Base-by-base conservation (phyloP, 1,140 invertebrate genomes). In the Diplogasteroides magnus region DNA sequence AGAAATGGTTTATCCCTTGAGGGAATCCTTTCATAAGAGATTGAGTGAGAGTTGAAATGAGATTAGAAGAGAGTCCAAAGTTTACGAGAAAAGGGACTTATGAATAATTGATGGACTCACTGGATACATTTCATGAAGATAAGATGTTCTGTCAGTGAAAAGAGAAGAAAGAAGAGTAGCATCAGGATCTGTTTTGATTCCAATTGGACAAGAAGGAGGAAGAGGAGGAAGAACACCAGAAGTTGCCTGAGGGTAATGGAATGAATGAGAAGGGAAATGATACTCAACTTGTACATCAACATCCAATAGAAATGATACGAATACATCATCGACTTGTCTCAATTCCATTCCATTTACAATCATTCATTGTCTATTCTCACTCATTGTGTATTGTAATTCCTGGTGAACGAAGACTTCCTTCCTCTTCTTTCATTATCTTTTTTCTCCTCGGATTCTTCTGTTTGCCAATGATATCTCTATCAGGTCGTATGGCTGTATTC, bases 401-500 rank as follows among this genome's bases (percentile, higher is more conserved):
- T 48, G 19, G 37, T 48, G 6, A 19, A 48, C 37, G 37, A 48
- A 11, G 37, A 19, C 19, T 48, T 77, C 76, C 59, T 58, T 66
- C 1, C 26, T 28, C 2, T 29, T 67, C 1, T 78, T 74, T 2
- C 68, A 32, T 73, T 31, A 82, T 60, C 61, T 82, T 81, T 29
- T 77, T 74, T 68, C 78, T 81, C 15, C 79, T 67, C 14, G 79
- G 79, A 69, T 81, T 81, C 68, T 81, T 81, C 67, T 81, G 79
- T 62, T 81, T 81, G 3, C 79, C 79, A 58, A 81, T 81, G 31
- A 81, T 68, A 59, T 81, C 79, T 23, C 79, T 69, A 67, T 81
- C 79, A 19, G 79, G 79, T 25, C 79, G 78, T 59, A 81, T 81
- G 31, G 79, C 79, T 72, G 48, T 61, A 76, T 73, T 37, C 13